Base-by-base conservation (phyloP, 2,113 vertebrate species). In the Dipodomys spectabilis region DNA sequence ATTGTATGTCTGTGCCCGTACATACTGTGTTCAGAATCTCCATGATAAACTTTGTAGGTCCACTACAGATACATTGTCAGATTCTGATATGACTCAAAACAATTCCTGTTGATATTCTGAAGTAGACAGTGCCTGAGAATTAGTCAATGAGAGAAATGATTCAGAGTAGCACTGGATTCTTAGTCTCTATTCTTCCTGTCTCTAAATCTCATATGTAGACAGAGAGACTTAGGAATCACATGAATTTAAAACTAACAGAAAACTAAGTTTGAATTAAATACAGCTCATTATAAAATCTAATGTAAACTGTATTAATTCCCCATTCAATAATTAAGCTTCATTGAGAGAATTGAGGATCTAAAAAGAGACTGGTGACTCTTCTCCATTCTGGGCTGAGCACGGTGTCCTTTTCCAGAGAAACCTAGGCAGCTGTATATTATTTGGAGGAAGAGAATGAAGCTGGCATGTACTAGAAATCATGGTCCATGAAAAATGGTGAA, bases 201-300 rank as follows among this genome's bases (percentile, higher is more conserved):
- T 3, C 88, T 78, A 8, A 78, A 7, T 87, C 44, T 7, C 67
- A 23, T 39, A 39, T 39, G 39, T 72, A 72, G 23, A 44, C 10
- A 86, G 39, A 20, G 4, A n/a, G 22, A 67, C 28, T 69, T 67
- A 74, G 74, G 53, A 86, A 6, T 44, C 86, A 3, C 2, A 84
- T 72, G 62, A 83, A 86, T 83, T 94, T 79, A 78, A 88, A 94
- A 45, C 57, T 82, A 60, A 88, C 18, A 44, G 13, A 92, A 83
- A 86, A 69, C 5, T 27, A 44, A 84, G 45, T 78, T 72, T 92
- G 49, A 89, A 69, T 75, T 87, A 35, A 91, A 44, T 53, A 15
- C 39, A 80, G 5, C 35, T 80, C 67, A 80, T 28, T 64, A 27
- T 78, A 57, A 62, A 35, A 19, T 27, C 45, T 45, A 57, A 28